Conservation (phyloP, 2,888 invertebrate species). For the Cactoblastis cactorum region DNA sequence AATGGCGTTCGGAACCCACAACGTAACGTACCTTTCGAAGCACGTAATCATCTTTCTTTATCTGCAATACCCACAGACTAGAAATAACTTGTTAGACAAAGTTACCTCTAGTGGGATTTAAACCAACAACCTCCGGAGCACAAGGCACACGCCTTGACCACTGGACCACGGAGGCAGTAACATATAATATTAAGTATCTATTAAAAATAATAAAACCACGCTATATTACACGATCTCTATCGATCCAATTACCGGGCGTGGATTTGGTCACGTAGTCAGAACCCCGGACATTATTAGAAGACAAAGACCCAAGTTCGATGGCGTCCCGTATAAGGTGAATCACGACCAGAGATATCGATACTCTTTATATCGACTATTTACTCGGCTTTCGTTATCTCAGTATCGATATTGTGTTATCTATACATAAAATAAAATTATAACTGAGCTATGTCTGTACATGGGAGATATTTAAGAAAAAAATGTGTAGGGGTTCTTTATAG, state of each 20-base stretch:
- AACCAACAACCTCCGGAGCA: too few relatives aligned
- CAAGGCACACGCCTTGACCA: too few relatives aligned
- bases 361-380: constrained; percentile 2
- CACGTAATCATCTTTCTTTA: too few relatives aligned
- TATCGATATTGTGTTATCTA: not conserved
- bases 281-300: not conserved
- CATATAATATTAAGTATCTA: not conserved
- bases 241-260: constrained; percentile 3
- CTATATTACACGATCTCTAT: constrained; percentile 1
- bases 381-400: constrained; percentile 1
- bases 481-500: too few relatives aligned
- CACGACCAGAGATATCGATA: constrained; percentile 8
- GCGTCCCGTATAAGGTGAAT: constrained; percentile 8
- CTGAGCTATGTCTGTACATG: too few relatives aligned
- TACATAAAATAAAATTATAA: not conserved
- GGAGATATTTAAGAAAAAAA: too few relatives aligned
- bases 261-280: constrained; percentile 1
- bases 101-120: too few relatives aligned
- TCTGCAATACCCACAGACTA: too few relatives aligned
- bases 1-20: too few relatives aligned
- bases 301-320: constrained; percentile 4
- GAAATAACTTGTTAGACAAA: too few relatives aligned
- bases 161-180: too few relatives aligned
- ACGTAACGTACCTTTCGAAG: too few relatives aligned
- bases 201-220: not conserved